Evolutionary conservation across 2,113 vertebrate genomes (phyloP).

Genomic region (Gnathonemus longibarbis): DNA sequence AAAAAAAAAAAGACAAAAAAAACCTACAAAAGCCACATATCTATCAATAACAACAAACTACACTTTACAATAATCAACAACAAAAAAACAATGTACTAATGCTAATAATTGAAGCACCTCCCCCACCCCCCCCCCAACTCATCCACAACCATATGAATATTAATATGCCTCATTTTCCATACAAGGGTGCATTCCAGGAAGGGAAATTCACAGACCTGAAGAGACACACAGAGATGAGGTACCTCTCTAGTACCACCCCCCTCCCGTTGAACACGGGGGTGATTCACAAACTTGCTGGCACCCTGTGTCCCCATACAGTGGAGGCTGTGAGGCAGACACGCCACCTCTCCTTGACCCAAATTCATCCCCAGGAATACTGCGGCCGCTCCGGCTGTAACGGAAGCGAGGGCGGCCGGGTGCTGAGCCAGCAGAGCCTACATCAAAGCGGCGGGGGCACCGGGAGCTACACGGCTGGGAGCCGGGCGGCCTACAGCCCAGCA

Average conservation of each 20-base stretch:
- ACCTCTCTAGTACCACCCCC: no score
- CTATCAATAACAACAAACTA: background rate
- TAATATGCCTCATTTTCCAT: background rate
- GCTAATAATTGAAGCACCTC: background rate
- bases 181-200: background rate
- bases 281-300: conserved; percentile 17
- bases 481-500: background rate
- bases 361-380: conserved; percentile 20
- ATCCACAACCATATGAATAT: background rate
- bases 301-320: background rate
- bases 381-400: conserved; percentile 19
- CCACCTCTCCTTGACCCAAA: conserved; percentile 24
- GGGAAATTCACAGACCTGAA: background rate
- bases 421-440: conserved; percentile 6
- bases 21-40: background rate
- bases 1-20: background rate
- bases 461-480: background rate
- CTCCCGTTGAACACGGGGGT: background rate
- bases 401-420: conserved; percentile 18
- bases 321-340: background rate
- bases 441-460: background rate
- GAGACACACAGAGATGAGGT: background rate
- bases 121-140: background rate
- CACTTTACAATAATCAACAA: background rate
- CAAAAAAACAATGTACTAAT: background rate